phyloP scores from a whole-genome alignment of 2,113 vertebrate genomes.

The Protobothrops flavoviridis region DNA sequence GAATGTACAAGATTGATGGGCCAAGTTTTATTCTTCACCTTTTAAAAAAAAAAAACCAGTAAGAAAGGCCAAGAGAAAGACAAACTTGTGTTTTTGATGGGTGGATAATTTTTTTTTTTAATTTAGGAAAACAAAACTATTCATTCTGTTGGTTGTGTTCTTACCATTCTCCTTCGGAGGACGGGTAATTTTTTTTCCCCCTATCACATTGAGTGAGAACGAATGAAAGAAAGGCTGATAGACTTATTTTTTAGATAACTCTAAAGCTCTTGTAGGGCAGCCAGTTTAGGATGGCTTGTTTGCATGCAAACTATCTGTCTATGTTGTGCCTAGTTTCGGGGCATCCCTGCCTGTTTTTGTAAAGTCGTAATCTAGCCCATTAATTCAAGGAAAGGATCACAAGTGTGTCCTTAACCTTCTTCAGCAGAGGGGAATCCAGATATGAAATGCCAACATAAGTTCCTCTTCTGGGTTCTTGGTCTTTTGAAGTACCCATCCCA shows the following conservation, averaged over 20 bases:
- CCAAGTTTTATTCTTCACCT: background rate
- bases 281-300: background rate
- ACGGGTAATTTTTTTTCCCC: background rate
- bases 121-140: background rate
- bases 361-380: background rate
- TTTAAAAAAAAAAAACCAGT: too few species aligned
- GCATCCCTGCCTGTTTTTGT: background rate
- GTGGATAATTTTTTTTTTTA: too few species aligned
- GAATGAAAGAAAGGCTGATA: background rate
- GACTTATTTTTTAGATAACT: background rate
- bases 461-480: background rate
- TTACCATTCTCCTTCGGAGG: background rate
- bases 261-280: background rate
- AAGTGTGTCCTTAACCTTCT: background rate
- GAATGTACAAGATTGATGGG: background rate
- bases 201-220: background rate
- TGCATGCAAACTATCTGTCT: background rate
- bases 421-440: background rate
- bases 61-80: background rate
- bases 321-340: background rate
- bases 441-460: background rate
- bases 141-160: background rate
- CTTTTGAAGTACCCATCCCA: constrained; percentile 5
- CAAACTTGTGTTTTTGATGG: background rate
- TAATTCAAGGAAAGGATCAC: background rate